Evolutionary conservation across 2,797 vertebrate genomes (phyloP).

Genomic region (Clarias pachynema): DNA sequence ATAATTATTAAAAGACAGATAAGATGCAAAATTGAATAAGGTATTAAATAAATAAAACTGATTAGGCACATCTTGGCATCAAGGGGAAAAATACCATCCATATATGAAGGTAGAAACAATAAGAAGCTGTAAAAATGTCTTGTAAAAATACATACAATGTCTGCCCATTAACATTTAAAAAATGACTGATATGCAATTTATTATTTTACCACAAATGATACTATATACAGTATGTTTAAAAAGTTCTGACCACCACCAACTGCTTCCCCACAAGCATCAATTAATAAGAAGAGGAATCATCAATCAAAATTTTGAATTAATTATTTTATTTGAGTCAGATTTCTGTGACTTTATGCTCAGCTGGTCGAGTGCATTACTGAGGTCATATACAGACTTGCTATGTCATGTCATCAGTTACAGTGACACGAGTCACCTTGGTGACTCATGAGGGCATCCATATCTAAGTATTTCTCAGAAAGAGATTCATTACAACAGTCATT

Average conservation of each 20-base stretch:
- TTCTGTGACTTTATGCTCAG: background rate
- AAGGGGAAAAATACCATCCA: background rate
- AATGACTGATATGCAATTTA: background rate
- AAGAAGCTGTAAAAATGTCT: no score
- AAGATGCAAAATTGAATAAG: background rate
- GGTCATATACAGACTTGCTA: constrained; percentile 4
- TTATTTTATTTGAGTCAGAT: background rate
- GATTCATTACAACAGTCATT: constrained; percentile 59
- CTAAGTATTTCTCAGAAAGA: constrained; percentile 36
- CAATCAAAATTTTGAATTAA: background rate
- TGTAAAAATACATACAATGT: background rate
- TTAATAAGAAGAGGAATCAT: background rate
- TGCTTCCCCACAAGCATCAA: background rate
- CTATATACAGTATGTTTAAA: background rate
- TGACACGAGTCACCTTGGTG: constrained; percentile 43
- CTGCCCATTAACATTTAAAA: background rate
- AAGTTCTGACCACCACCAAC: background rate
- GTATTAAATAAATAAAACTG: background rate
- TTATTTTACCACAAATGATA: background rate
- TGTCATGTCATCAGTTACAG: constrained; percentile 46
- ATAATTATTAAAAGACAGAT: background rate
- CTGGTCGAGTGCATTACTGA: background rate
- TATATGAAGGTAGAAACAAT: background rate
- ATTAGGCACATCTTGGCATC: background rate
- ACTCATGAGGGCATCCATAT: constrained; percentile 26